These are phyloP conservation scores for Gallinago solitaria DNA, from an alignment of 2,797 vertebrate species.

Conservation along the genomic window DNA sequence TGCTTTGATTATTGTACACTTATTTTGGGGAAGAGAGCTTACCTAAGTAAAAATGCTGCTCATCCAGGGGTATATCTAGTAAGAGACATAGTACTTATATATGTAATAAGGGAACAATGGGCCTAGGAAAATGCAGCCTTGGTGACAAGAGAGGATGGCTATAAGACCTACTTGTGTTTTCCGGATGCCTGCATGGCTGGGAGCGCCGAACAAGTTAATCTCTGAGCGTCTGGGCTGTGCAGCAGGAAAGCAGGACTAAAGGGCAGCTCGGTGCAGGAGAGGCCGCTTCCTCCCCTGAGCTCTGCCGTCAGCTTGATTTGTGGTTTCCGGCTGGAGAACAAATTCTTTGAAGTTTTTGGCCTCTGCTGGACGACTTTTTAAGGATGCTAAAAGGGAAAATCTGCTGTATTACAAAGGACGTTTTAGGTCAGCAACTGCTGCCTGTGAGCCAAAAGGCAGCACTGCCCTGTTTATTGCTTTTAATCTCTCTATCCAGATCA, in stretches of 20 bases:
- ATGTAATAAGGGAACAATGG: fast-evolving
- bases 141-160: not conserved
- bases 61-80: not conserved
- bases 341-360: conserved; percentile 67
- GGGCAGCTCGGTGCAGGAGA: not conserved
- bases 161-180: fast-evolving
- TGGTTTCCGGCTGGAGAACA: conserved; percentile 52
- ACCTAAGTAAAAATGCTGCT: not conserved
- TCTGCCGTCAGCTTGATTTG: conserved; percentile 62
- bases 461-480: not conserved
- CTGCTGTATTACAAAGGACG: conserved; percentile 22
- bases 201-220: not conserved
- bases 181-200: not conserved
- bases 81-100: fast-evolving
- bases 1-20: not conserved
- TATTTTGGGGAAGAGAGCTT: not conserved
- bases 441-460: conserved; percentile 5
- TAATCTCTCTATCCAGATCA: not conserved
- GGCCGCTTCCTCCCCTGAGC: conserved; percentile 54
- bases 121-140: fast-evolving
- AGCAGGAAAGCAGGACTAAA: not conserved
- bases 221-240: not conserved
- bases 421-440: conserved; percentile 31
- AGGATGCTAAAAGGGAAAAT: conserved; percentile 50
- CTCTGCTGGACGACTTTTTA: conserved; percentile 40